Base-by-base conservation (phyloP, 2,797 vertebrate species). In the Myotis findleyi region DNA sequence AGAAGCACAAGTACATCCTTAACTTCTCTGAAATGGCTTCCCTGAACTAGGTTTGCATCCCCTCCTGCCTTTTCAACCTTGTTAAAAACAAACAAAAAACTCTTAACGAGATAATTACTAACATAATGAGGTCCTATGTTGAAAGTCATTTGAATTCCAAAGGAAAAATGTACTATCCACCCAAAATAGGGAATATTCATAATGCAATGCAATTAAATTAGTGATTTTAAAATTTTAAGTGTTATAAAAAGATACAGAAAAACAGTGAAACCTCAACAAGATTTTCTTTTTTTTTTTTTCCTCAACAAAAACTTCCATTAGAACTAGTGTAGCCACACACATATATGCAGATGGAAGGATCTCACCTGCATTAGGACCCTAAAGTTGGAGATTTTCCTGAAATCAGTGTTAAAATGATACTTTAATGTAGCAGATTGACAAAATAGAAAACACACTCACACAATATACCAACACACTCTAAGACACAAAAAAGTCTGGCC, bases 91-190 rank as follows among this genome's bases (percentile, higher is more conserved):
- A 86, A 14, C n/a, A 33, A 80, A 27, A 41, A 25, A 83, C 33
- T 95, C 25, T 53, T 66, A 47, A 68, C 9, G 44, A 12, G 20
- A 83, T 1, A 64, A 23, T 55, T 79, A 68, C n/a, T 75, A 77
- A 36, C 38, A 88, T 57, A 93, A 81, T 64, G 47, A 95, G 49
- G 23, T 76, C 71, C 72, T 79, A 66, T 10, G 20, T 57, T 76
- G 93, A 91, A 64, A 62, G 11, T 44, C 44, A 79, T 53, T 76
- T 93, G 72, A 59, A 84, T 68, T 92, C 25, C 11, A 69, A 89
- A 71, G 80, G 47, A 57, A 82, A 95, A 93, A 91, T 72, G 23
- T 69, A 87, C 11, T n/a, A 66, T 38, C 59, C 72, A 47, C 7
- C 23, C 23, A 21, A 21, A 33, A 20, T 66, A 30, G 33, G 3